Evolutionary conservation across 2,113 vertebrate species (phyloP).

Genomic region (Anguilla rostrata): DNA sequence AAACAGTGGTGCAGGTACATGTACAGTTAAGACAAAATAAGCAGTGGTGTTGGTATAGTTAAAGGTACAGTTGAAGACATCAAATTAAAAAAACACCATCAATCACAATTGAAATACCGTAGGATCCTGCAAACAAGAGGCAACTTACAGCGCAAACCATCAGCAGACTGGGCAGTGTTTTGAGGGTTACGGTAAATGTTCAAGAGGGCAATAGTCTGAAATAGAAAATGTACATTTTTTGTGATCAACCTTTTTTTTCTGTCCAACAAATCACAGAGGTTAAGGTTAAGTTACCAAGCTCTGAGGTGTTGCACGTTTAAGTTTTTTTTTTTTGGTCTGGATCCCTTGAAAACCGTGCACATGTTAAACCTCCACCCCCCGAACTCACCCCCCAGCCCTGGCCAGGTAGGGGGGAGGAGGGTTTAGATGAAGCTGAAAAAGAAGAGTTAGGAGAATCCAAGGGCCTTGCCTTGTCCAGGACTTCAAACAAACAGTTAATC

Average conservation of each 20-base stretch:
- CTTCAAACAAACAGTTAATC: conserved; percentile 11
- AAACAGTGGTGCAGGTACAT: background rate
- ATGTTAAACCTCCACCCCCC: background rate
- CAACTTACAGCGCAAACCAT: conserved; percentile 97
- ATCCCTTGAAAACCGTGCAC: background rate
- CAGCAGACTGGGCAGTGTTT: conserved; percentile 99
- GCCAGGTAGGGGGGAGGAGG: background rate
- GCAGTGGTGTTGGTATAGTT: background rate
- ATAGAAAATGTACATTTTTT: conserved; percentile 46
- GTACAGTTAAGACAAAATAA: background rate
- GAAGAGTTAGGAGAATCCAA: conserved; percentile 9
- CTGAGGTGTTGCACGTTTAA: background rate
- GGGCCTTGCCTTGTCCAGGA: conserved; percentile 1
- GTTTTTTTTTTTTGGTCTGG: conserved; percentile 35
- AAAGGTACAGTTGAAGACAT: background rate
- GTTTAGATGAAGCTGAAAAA: conserved; percentile 9
- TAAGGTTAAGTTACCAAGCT: conserved; percentile 33
- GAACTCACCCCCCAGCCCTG: background rate
- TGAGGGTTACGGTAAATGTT: conserved; percentile 99
- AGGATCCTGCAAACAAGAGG: conserved; percentile 58
- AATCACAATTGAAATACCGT: background rate
- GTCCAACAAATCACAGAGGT: conserved; percentile 48
- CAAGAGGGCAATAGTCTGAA: conserved; percentile 99
- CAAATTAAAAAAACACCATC: background rate
- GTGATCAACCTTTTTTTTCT: conserved; percentile 48